Evolutionary conservation across 2,113 vertebrate species (phyloP), one percentile per base, ranked within the genome.

Genomic region (Coptodon bakossiorum): DNA sequence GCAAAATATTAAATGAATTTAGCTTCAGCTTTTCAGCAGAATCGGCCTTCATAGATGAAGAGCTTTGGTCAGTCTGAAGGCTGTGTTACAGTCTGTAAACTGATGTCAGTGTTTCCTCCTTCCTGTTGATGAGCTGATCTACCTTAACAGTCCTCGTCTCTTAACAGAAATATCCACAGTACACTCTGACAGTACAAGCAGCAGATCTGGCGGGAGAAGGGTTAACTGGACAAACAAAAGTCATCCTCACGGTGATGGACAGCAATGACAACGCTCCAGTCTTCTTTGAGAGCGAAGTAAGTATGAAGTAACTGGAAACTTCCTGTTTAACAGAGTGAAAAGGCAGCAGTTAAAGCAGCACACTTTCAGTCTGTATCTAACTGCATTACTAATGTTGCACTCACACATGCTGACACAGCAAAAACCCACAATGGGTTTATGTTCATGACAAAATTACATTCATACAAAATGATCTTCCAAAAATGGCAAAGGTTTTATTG

Each of bases 261-360:
- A 91, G 90, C 82, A 99, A 99, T 0, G 98, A 98, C 94, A 97
- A 98, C 3, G 80, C 96, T 34, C 98, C 98, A 0, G 0, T 86
- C 80, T 99, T 98, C 71, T 0, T 93, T 4, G 89, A 96, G 0
- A 0, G n/a, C n/a, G n/a, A n/a, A n/a, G 98, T 99, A 97, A 96
- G 94, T 52, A 31, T 1, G 6, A 50, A 36, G 11, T 3, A 6
- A 57, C 22, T 56, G 22, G 0, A 13, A 56, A 56, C 54, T 56
- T 53, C 6, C 56, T 59, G 56, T 29, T 29, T 29, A 29, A 29
- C 56, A n/a, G n/a, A n/a, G n/a, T n/a, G n/a, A n/a, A n/a, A n/a
- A n/a, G n/a, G n/a, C n/a, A n/a, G n/a, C n/a, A n/a, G 22, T 27
- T 24, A 56, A 13, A 56, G 22, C 22, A 24, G 53, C 13, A 27